Percentiles rank a stretch among this genome's conserved stretches.
phyloP scores from a whole-genome alignment of 1,140 invertebrate genomes.

The Eurytemora carolleeae region DNA sequence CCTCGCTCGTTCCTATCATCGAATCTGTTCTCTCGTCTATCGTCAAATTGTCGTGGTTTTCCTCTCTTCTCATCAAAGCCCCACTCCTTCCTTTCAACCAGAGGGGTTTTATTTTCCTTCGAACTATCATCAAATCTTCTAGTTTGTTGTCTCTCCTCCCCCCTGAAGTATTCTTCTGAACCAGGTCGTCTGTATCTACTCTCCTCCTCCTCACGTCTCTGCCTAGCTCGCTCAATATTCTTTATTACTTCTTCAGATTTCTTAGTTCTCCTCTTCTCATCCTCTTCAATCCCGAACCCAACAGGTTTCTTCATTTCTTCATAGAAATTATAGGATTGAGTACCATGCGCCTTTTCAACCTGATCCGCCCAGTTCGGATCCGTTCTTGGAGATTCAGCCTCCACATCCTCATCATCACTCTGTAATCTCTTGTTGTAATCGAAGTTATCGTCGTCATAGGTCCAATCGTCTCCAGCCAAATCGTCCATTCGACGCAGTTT shows the following conservation, averaged over 20 bases:
- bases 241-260: constrained; percentile 13
- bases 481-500: constrained; percentile 13
- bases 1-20: not conserved
- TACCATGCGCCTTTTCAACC: not conserved
- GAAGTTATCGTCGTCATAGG: constrained; percentile 6
- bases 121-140: too few species aligned
- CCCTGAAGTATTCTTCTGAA: not conserved
- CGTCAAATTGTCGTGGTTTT: not conserved
- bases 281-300: not conserved
- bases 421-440: constrained; percentile 11
- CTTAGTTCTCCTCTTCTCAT: not conserved
- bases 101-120: too few species aligned
- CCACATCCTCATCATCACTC: constrained; percentile 4
- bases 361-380: not conserved
- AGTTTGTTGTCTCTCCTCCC: too few species aligned
- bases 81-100: not conserved
- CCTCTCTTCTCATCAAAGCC: not conserved
- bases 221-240: constrained; percentile 13
- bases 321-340: not conserved
- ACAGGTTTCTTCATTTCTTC: not conserved
- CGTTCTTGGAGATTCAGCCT: not conserved
- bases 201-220: constrained; percentile 10
- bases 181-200: constrained; percentile 4
- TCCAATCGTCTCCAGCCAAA: constrained; percentile 11
- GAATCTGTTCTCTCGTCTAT: not conserved